A percentile compares a stretch with the other conserved stretches of the same genome.
Evolutionary conservation across 2,797 vertebrate genomes (phyloP).

Genomic region (Erethizon dorsatum): DNA sequence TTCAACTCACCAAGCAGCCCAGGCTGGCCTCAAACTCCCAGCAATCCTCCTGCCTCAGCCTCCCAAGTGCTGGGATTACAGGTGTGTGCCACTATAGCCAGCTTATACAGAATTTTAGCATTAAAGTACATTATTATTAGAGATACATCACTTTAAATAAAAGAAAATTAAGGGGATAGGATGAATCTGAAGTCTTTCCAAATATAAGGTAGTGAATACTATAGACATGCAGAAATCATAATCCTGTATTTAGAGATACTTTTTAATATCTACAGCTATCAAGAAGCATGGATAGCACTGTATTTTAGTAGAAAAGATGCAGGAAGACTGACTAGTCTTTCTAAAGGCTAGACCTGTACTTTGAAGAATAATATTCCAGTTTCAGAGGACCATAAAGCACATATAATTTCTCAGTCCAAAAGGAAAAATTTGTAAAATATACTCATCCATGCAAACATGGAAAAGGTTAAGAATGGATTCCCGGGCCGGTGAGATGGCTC

Average conservation of each 20-base stretch:
- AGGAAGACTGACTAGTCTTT: slow-evolving; percentile 5
- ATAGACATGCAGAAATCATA: slow-evolving; percentile 59
- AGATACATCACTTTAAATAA: slow-evolving; percentile 61
- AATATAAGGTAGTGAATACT: slow-evolving; percentile 45
- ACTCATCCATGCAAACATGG: slow-evolving; percentile 52
- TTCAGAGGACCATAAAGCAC: slow-evolving; percentile 43
- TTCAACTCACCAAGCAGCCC: not conserved
- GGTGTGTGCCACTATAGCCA: not conserved
- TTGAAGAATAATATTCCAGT: slow-evolving; percentile 24
- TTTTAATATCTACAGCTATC: slow-evolving; percentile 54
- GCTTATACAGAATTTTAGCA: slow-evolving; percentile 7
- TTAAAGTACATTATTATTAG: slow-evolving; percentile 69
- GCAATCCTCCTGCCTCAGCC: not conserved
- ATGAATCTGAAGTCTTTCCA: slow-evolving; percentile 71
- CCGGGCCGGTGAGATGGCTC: too few species aligned
- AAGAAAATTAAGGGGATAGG: slow-evolving; percentile 48
- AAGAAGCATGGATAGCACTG: slow-evolving; percentile 55
- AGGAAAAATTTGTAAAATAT: slow-evolving; percentile 68
- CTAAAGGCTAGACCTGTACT: not conserved
- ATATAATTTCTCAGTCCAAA: slow-evolving; percentile 48
- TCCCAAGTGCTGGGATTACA: not conserved
- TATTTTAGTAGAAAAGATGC: slow-evolving; percentile 61
- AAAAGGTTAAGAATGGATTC: slow-evolving; percentile 57
- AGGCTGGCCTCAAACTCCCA: not conserved
- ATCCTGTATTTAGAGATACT: slow-evolving; percentile 66